Evolutionary conservation across 2,113 vertebrate species (phyloP).

Genomic region (Chionis minor): DNA sequence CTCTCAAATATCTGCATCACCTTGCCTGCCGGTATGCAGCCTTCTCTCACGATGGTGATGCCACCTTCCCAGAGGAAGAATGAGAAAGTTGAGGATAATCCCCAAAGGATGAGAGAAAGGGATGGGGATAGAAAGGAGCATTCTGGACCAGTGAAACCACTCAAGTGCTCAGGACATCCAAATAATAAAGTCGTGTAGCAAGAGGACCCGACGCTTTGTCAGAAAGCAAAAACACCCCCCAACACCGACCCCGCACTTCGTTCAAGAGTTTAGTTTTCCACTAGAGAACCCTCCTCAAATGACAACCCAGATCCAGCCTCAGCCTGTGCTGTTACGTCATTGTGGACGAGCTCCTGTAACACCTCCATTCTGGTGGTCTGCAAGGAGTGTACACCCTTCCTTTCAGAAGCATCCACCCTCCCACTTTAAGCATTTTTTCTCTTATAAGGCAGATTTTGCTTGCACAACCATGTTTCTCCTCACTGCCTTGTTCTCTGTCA

Average conservation of each 20-base stretch:
- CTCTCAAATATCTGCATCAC: conserved; percentile 84
- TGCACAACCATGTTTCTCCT: not conserved
- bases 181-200: not conserved
- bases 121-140: not conserved
- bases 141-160: not conserved
- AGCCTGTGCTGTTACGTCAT: not conserved
- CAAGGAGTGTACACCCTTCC: not conserved
- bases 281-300: not conserved
- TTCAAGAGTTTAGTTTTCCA: not conserved
- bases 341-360: not conserved
- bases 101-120: not conserved
- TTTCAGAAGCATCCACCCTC: not conserved
- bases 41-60: conserved; percentile 85
- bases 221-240: not conserved
- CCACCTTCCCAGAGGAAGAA: conserved; percentile 64
- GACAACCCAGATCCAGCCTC: not conserved
- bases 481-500: not conserved
- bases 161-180: not conserved
- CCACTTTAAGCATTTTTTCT: not conserved
- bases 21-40: conserved; percentile 83
- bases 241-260: not conserved
- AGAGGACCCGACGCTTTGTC: not conserved
- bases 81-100: not conserved
- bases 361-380: not conserved
- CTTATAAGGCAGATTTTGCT: not conserved